A percentile compares a stretch with the other conserved stretches of the same genome.
Evolutionary conservation across 2,113 vertebrate species (phyloP).

Genomic region (Daphoenositta chrysoptera): DNA sequence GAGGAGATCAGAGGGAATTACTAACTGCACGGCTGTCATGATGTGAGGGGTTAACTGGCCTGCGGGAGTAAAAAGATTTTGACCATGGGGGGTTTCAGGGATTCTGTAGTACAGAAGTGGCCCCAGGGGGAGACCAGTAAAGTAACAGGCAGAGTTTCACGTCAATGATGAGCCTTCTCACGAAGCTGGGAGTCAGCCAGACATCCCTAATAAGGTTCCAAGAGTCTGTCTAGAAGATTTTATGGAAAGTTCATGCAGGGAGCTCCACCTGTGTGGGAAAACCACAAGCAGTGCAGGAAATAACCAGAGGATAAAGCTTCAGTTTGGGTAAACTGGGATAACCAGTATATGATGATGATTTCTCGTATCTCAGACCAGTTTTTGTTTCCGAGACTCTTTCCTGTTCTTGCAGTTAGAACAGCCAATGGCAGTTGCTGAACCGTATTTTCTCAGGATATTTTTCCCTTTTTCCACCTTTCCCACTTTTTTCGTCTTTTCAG

Average conservation of each 20-base stretch:
- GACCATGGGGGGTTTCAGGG: rapidly evolving
- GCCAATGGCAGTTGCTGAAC: not conserved
- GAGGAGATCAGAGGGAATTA: not conserved
- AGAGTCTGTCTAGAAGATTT: not conserved
- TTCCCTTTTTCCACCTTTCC: not conserved
- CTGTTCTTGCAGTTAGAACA: not conserved
- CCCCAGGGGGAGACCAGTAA: not conserved
- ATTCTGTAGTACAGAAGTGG: not conserved
- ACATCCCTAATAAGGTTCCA: not conserved
- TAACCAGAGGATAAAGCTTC: not conserved
- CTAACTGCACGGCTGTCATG: not conserved
- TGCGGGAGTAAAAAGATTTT: rapidly evolving
- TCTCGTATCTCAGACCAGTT: not conserved
- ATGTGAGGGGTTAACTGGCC: not conserved
- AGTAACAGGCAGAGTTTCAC: not conserved
- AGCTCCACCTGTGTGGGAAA: not conserved
- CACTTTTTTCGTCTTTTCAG: not conserved
- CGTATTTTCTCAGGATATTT: not conserved
- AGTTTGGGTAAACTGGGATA: not conserved
- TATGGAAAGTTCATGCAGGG: not conserved
- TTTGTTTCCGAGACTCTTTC: not conserved
- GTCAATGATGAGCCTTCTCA: not conserved
- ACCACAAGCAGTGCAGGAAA: not conserved
- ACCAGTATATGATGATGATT: not conserved
- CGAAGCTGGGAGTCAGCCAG: not conserved